These are phyloP conservation scores for Phania funesta DNA, from an alignment of 2,888 invertebrate species.

Conservation along the genomic window DNA sequence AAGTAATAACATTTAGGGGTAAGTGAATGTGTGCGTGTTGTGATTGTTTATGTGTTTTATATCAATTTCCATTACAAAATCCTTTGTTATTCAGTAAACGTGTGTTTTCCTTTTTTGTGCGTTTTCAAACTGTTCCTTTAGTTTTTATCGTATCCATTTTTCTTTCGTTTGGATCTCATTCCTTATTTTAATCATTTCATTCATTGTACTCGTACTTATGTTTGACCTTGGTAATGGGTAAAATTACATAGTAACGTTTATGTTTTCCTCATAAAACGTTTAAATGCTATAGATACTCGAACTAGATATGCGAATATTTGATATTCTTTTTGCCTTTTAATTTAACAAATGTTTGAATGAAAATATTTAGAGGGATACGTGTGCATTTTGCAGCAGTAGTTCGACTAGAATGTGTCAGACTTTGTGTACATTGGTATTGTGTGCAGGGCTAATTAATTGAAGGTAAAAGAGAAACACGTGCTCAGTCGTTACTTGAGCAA, in stretches of 20 bases:
- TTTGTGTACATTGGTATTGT: not conserved
- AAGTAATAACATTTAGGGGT: not conserved
- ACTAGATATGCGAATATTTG: slow-evolving; percentile 5
- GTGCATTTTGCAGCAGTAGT: not conserved
- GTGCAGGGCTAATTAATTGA: slow-evolving; percentile 60
- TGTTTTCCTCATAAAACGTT: slow-evolving; percentile 15
- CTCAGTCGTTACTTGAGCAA: slow-evolving; percentile 45
- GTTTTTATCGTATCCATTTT: slow-evolving; percentile 3
- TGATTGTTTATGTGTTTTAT: slow-evolving; percentile 54
- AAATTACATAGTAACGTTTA: slow-evolving; percentile 54
- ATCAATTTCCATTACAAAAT: slow-evolving; percentile 55
- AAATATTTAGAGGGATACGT: slow-evolving; percentile 1
- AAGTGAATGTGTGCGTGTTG: not conserved
- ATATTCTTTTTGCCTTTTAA: not conserved
- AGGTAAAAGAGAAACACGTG: slow-evolving; percentile 57
- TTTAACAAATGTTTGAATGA: slow-evolving; percentile 16
- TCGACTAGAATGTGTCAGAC: no score
- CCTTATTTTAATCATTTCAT: slow-evolving; percentile 23
- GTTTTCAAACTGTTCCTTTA: slow-evolving; percentile 22
- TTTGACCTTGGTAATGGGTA: slow-evolving; percentile 58
- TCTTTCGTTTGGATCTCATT: not conserved
- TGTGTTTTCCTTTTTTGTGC: slow-evolving; percentile 8
- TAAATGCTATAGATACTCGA: slow-evolving; percentile 5
- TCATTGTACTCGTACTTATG: slow-evolving; percentile 34
- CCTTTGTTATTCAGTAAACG: slow-evolving; percentile 58